Conservation (phyloP, 2,113 vertebrate genomes). For the Brachirus orientalis region DNA sequence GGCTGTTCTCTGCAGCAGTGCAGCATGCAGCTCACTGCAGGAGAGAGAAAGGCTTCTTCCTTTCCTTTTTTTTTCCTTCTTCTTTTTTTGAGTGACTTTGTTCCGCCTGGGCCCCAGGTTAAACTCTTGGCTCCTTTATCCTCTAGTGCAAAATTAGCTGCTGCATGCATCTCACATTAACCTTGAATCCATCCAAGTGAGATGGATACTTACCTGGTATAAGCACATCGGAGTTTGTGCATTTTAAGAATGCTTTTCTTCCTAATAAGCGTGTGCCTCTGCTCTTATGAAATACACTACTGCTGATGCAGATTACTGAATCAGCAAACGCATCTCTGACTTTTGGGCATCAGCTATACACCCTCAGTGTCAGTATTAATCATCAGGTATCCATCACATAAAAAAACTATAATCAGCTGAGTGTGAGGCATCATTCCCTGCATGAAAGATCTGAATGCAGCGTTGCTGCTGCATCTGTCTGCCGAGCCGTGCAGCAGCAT, state of each 20-base stretch:
- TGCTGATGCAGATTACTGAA: constrained; percentile 41
- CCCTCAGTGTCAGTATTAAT: constrained; percentile 16
- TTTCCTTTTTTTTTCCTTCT: constrained; percentile 1
- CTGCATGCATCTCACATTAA: constrained; percentile 32
- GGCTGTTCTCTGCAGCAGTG: constrained; percentile 71
- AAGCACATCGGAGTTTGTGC: constrained; percentile 1
- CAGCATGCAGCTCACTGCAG: constrained; percentile 69
- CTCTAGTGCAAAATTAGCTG: constrained; percentile 23
- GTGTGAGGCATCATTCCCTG: constrained; percentile 27
- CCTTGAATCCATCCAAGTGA: constrained; percentile 9
- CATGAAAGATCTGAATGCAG: constrained; percentile 57
- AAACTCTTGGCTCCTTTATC: constrained; percentile 37
- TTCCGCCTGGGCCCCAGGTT: constrained; percentile 42
- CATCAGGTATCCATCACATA: constrained; percentile 15
- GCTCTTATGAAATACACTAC: constrained; percentile 16
- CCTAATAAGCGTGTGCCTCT: constrained; percentile 13
- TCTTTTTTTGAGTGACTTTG: constrained; percentile 43
- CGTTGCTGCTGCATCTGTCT: constrained; percentile 49
- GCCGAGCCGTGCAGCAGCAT: constrained; percentile 43
- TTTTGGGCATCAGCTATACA: constrained; percentile 25
- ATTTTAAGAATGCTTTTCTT: constrained; percentile 21
- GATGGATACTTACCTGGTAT: constrained; percentile 17
- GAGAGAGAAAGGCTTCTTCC: constrained; percentile 22
- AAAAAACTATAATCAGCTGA: constrained; percentile 35
- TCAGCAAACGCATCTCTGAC: constrained; percentile 33